These are phyloP conservation scores for Berghia stephanieae DNA, from an alignment of 1,140 invertebrate species.

Conservation along the genomic window DNA sequence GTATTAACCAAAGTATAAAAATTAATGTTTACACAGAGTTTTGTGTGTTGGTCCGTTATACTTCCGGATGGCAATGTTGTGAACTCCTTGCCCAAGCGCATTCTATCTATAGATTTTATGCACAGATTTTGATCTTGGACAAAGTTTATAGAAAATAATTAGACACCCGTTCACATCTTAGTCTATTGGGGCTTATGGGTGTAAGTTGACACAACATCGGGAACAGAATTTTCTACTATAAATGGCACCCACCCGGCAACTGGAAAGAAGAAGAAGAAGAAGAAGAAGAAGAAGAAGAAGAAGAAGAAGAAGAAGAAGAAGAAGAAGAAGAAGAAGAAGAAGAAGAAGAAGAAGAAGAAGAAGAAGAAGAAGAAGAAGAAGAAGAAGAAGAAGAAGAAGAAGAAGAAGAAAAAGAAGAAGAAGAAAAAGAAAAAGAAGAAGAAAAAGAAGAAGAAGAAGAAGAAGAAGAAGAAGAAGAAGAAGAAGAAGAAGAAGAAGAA, in stretches of 20 bases:
- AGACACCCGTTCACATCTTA: not conserved
- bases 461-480: not conserved
- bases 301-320: not conserved
- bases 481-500: not conserved
- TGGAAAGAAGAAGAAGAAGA: not conserved
- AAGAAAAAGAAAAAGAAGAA: not conserved
- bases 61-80: no score
- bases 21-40: no score
- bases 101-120: no score
- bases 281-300: slow-evolving; percentile 7
- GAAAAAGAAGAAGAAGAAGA: not conserved
- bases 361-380: not conserved
- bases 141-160: not conserved
- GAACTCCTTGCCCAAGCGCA: no score
- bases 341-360: slow-evolving; percentile 1
- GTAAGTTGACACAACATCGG: not conserved
- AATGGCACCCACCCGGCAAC: not conserved
- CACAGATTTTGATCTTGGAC: not conserved
- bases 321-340: not conserved
- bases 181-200: not conserved
- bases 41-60: no score
- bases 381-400: not conserved
- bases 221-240: not conserved
- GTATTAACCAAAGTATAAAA: no score
- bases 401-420: not conserved